A percentile compares a stretch with the other conserved stretches of the same genome.
Evolutionary conservation across 1,140 invertebrate species (phyloP).

Genomic region (Mizuhopecten yessoensis): DNA sequence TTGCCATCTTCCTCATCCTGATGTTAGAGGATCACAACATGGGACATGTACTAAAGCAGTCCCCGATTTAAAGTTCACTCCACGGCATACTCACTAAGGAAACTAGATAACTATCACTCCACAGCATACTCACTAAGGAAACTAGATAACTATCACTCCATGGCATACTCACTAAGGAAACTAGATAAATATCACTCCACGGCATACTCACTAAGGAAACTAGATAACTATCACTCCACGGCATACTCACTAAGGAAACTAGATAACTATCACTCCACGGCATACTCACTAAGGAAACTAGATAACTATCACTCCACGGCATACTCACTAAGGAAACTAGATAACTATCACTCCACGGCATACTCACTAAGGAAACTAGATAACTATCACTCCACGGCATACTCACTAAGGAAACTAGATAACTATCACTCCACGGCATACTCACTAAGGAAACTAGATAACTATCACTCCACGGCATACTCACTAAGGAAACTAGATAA

Average conservation of each 20-base stretch:
- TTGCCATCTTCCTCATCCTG: constrained; percentile 21
- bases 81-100: neutral
- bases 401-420: neutral
- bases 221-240: neutral
- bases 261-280: neutral
- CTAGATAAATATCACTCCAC: neutral
- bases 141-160: neutral
- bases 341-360: neutral
- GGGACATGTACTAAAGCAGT: neutral
- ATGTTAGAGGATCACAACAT: neutral
- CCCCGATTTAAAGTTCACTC: neutral
- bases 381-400: neutral
- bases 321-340: neutral
- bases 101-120: neutral
- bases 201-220: neutral
- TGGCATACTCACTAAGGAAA: neutral
- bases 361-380: neutral
- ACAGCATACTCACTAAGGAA: neutral
- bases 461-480: neutral
- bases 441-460: neutral
- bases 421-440: neutral
- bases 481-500: neutral
- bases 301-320: neutral
- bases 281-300: neutral
- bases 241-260: neutral